Evolutionary conservation across 2,113 vertebrate genomes (phyloP).

Genomic region (Podarcis raffonei): DNA sequence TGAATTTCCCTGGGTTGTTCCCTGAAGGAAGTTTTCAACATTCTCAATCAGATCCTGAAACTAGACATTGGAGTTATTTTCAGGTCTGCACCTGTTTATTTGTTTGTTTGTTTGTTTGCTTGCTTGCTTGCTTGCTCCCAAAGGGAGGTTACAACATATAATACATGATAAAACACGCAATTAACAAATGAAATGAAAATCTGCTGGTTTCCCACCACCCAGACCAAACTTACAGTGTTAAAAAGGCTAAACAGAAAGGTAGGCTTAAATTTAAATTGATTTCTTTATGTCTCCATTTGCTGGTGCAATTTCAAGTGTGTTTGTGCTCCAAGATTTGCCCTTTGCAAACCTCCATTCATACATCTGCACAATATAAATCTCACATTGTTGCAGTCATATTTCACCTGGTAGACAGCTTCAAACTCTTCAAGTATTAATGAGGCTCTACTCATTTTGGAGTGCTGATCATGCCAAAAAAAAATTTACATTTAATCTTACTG

Average conservation of each 20-base stretch:
- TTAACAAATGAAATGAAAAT: no score
- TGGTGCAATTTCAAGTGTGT: neutral
- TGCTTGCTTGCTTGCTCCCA: neutral
- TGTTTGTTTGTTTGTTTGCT: neutral
- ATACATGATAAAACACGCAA: no score
- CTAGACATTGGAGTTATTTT: neutral
- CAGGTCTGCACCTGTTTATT: neutral
- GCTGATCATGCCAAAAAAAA: conserved; percentile 49
- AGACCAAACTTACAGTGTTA: no score
- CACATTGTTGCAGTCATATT: conserved; percentile 43
- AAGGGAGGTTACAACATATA: no score
- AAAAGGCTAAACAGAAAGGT: no score
- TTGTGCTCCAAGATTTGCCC: neutral
- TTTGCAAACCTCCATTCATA: neutral
- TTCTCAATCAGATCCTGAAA: neutral
- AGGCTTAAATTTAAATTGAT: no score
- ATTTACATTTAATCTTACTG: conserved; percentile 10
- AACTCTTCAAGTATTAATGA: conserved; percentile 64
- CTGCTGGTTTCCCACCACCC: no score
- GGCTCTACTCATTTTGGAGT: conserved; percentile 65
- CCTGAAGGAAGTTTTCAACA: neutral
- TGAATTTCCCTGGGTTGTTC: neutral
- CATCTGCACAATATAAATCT: conserved; percentile 1
- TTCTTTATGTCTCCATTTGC: neutral
- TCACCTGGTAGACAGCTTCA: conserved; percentile 58